These are phyloP conservation scores for Anguilla anguilla DNA, from an alignment of 2,797 vertebrate genomes.

Conservation along the genomic window DNA sequence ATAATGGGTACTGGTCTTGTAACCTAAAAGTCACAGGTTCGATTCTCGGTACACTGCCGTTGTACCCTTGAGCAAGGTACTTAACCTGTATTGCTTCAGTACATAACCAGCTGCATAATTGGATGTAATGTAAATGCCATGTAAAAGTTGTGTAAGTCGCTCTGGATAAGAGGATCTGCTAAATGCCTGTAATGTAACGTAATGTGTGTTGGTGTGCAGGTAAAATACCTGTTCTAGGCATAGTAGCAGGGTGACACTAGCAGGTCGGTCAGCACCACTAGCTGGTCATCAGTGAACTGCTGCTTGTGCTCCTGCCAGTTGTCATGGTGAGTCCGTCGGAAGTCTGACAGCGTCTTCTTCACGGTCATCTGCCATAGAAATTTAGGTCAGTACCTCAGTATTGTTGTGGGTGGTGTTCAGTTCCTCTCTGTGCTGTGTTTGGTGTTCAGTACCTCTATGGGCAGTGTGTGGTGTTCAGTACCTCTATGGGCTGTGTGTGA, in stretches of 20 bases:
- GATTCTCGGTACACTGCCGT: too few relatives aligned
- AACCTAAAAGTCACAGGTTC: too few relatives aligned
- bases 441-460: not conserved
- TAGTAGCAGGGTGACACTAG: slow-evolving; percentile 98
- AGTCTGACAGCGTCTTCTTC: slow-evolving; percentile 97
- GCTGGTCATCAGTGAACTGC: slow-evolving; percentile 96
- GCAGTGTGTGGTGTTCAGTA: not conserved
- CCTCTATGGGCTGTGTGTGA: not conserved
- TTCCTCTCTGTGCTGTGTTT: not conserved
- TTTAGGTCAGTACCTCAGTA: not conserved
- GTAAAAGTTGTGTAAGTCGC: too few relatives aligned
- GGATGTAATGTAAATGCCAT: too few relatives aligned
- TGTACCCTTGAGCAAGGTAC: too few relatives aligned
- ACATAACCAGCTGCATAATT: too few relatives aligned
- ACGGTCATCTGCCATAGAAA: slow-evolving; percentile 86
- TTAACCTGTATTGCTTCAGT: too few relatives aligned
- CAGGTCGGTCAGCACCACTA: slow-evolving; percentile 93
- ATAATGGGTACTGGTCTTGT: too few relatives aligned
- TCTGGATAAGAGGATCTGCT: too few relatives aligned
- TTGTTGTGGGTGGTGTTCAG: not conserved
- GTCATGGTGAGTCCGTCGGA: slow-evolving; percentile 95
- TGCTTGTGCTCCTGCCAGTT: slow-evolving; percentile 99
- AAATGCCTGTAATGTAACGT: too few relatives aligned
- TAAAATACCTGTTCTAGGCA: slow-evolving; percentile 75
- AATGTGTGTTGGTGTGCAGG: not conserved